Conservation (phyloP, 1,140 invertebrate genomes). For the Drosophila persimilis region DNA sequence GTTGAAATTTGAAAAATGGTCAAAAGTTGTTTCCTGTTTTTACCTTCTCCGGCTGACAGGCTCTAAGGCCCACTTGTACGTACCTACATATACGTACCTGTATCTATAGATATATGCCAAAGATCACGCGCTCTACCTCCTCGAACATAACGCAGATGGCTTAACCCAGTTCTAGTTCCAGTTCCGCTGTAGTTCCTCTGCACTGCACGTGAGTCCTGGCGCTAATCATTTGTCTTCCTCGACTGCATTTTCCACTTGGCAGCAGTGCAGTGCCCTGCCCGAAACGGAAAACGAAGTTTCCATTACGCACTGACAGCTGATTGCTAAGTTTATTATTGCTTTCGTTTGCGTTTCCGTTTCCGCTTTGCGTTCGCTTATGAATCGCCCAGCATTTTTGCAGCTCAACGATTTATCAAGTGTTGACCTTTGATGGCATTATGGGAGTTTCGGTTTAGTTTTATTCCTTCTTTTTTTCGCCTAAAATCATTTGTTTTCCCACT, state of each 20-base stretch:
- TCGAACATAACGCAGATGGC: constrained; percentile 42
- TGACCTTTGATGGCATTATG: constrained; percentile 54
- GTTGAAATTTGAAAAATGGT: constrained; percentile 60
- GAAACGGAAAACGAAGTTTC: constrained; percentile 40
- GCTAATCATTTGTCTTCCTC: constrained; percentile 62
- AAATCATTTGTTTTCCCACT: constrained; percentile 51
- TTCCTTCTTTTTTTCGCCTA: constrained; percentile 14
- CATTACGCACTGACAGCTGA: constrained; percentile 64
- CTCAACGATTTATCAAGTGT: constrained; percentile 58
- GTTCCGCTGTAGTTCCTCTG: neutral
- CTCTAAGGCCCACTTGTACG: constrained; percentile 30
- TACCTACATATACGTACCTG: too few species aligned
- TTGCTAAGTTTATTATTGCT: constrained; percentile 64
- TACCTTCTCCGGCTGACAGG: constrained; percentile 36
- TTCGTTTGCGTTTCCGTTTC: constrained; percentile 34
- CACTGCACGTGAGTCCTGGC: constrained; percentile 43
- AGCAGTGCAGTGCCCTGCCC: neutral
- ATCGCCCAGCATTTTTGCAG: constrained; percentile 37
- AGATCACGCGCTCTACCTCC: constrained; percentile 43
- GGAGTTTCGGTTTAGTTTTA: constrained; percentile 9
- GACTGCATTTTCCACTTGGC: constrained; percentile 33
- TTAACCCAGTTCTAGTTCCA: constrained; percentile 49
- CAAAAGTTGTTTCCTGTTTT: constrained; percentile 55
- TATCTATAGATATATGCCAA: constrained; percentile 48
- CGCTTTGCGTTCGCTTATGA: constrained; percentile 42